A percentile compares a stretch with the other conserved stretches of the same genome.
Evolutionary conservation across 1,140 invertebrate species (phyloP).

Genomic region (Acromyrmex charruanus): DNA sequence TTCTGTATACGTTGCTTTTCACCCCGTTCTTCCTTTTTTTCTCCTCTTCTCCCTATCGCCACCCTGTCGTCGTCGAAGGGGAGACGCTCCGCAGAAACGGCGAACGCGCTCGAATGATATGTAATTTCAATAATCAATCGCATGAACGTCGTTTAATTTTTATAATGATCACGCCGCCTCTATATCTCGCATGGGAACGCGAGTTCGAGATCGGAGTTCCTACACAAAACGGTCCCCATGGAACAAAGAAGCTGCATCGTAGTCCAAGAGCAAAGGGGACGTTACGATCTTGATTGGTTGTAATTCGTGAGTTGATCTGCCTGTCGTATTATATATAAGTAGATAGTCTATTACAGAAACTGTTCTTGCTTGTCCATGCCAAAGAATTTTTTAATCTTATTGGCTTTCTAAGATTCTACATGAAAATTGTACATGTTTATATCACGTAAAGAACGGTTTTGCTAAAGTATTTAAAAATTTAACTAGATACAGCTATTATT

Average conservation of each 20-base stretch:
- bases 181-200: slow-evolving; percentile 77
- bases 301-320: slow-evolving; percentile 35
- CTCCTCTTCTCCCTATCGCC: background rate
- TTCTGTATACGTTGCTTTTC: slow-evolving; percentile 29
- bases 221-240: slow-evolving; percentile 33
- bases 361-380: background rate
- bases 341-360: background rate
- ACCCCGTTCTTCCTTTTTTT: slow-evolving; percentile 9
- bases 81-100: slow-evolving; percentile 57
- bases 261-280: slow-evolving; percentile 12
- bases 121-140: slow-evolving; percentile 87
- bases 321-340: slow-evolving; percentile 4
- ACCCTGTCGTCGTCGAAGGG: slow-evolving; percentile 7
- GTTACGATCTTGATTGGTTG: slow-evolving; percentile 36
- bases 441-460: too few species aligned
- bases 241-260: slow-evolving; percentile 53
- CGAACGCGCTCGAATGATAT: slow-evolving; percentile 74
- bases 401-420: background rate
- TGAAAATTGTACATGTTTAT: background rate
- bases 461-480: too few species aligned
- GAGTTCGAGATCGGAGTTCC: background rate
- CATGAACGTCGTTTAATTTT: slow-evolving; percentile 87
- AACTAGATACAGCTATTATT: too few species aligned
- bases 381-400: background rate
- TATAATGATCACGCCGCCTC: slow-evolving; percentile 83